Percentiles rank a stretch among this genome's conserved stretches.
Conservation (phyloP, 2,888 invertebrate genomes). For the Marasmarcha lunaedactyla region DNA sequence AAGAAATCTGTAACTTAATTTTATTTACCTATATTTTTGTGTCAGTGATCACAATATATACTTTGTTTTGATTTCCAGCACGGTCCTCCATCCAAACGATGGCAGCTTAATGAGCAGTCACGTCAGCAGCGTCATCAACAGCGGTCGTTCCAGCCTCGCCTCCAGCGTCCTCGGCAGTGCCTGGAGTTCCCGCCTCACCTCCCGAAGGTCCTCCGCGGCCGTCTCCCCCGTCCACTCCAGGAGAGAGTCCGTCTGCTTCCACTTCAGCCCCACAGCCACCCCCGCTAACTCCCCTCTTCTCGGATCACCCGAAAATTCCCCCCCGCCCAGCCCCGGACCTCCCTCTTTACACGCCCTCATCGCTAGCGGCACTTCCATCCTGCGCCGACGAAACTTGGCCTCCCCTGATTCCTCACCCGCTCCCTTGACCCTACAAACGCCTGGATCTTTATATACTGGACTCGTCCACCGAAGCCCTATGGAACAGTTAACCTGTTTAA, state of each 20-base stretch:
- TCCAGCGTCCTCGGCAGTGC: constrained; percentile 63
- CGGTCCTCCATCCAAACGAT: constrained; percentile 91
- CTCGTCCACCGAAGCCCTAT: constrained; percentile 80
- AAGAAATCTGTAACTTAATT: no score
- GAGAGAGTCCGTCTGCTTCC: constrained; percentile 81
- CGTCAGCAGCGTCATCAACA: constrained; percentile 70
- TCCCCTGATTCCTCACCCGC: constrained; percentile 73
- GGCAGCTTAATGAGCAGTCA: constrained; percentile 73
- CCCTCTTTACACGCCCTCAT: constrained; percentile 66
- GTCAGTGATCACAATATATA: no score
- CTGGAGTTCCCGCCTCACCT: constrained; percentile 75
- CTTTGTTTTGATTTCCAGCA: no score
- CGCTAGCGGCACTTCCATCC: constrained; percentile 56
- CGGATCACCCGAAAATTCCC: constrained; percentile 69
- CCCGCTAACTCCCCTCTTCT: constrained; percentile 87
- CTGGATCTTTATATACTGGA: constrained; percentile 72
- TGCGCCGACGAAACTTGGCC: constrained; percentile 61
- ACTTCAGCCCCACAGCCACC: constrained; percentile 85
- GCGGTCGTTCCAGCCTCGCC: constrained; percentile 67
- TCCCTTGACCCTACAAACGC: constrained; percentile 71
- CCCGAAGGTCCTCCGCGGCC: constrained; percentile 65
- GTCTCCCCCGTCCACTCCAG: constrained; percentile 70
- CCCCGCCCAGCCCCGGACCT: constrained; percentile 63
- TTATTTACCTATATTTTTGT: no score
- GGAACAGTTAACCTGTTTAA: constrained; percentile 82